phyloP scores from a whole-genome alignment of 2,113 vertebrate species.

The Galemys pyrenaicus region DNA sequence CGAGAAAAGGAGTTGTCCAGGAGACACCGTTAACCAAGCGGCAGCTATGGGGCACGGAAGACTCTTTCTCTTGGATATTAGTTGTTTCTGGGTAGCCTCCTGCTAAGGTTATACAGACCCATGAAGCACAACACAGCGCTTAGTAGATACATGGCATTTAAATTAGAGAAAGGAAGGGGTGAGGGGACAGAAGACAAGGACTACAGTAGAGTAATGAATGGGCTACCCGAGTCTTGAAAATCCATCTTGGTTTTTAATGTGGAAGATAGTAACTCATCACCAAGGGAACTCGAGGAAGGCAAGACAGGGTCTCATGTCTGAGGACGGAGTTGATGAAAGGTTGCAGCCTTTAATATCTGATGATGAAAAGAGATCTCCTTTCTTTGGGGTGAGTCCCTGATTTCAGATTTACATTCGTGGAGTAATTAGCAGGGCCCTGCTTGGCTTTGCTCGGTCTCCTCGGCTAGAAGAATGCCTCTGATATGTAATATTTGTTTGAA shows the following conservation, averaged over 20 bases:
- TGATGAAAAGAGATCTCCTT: conserved; percentile 78
- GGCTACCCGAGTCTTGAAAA: conserved; percentile 24
- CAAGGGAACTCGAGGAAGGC: not conserved
- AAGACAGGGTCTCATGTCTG: not conserved
- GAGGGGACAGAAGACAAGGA: not conserved
- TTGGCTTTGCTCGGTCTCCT: conserved; percentile 61
- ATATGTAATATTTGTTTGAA: conserved; percentile 81
- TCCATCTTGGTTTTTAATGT: conserved; percentile 1
- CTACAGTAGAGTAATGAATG: not conserved
- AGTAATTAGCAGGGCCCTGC: conserved; percentile 75
- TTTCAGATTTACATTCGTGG: conserved; percentile 70
- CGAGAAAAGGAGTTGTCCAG: not conserved
- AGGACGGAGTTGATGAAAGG: conserved; percentile 68
- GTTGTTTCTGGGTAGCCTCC: not conserved
- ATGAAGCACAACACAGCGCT: not conserved
- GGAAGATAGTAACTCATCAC: not conserved
- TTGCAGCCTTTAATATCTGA: conserved; percentile 67
- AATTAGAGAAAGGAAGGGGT: not conserved
- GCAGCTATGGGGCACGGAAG: too few relatives aligned
- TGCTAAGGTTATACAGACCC: not conserved
- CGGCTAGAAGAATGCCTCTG: conserved; percentile 77
- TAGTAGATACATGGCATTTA: not conserved
- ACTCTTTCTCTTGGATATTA: not conserved
- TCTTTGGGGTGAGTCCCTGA: conserved; percentile 65
- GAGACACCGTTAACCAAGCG: not conserved